Evolutionary conservation across 2,113 vertebrate species (phyloP), one percentile per base, ranked within the genome.

Genomic region (Myocastor coypus): DNA sequence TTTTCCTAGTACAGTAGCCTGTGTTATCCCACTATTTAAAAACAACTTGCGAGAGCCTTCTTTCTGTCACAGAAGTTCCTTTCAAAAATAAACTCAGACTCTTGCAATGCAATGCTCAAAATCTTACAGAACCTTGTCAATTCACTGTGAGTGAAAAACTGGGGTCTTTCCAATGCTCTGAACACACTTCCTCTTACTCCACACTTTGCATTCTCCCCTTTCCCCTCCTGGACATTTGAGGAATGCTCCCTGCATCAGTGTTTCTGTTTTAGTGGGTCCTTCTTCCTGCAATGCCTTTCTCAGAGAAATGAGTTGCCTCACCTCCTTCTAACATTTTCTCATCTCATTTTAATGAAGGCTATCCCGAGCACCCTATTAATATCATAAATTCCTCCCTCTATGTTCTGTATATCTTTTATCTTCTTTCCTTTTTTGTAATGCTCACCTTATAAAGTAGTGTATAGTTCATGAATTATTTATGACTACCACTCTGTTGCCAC

Each of bases 391-490:
- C 26, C 28, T 20, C 17, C n/a, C 63, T 71, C 10, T 57, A 37
- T 2, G 71, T 1, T 52, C 64, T n/a, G 7, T 22, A 80, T 50
- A 87, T 32, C 57, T 7, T 71, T 84, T 68, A 83, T 63, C 24
- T 63, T 30, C 24, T 92, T 7, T 57, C 89, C 59, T 59, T 66
- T 77, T 34, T 57, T 59, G 9, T 83, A 52, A 68, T 50, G 61
- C 28, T 13, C 32, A 87, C 14, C 10, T 96, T 71, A 93, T 34
- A 92, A 94, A 87, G 83, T 14, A 87, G 46, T 34, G 50, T 55
- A 64, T 0, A 73, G 28, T 52, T 57, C 83, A 57, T 32, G 42
- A 64, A 87, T 55, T 69, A 71, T 30, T 20, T 82, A 85, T 17
- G 22, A 28, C 10, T 50, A 50, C 46, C 24, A 63, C 75, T 84